Evolutionary conservation across 2,113 vertebrate genomes (phyloP).

Genomic region (Leucosticte australis): DNA sequence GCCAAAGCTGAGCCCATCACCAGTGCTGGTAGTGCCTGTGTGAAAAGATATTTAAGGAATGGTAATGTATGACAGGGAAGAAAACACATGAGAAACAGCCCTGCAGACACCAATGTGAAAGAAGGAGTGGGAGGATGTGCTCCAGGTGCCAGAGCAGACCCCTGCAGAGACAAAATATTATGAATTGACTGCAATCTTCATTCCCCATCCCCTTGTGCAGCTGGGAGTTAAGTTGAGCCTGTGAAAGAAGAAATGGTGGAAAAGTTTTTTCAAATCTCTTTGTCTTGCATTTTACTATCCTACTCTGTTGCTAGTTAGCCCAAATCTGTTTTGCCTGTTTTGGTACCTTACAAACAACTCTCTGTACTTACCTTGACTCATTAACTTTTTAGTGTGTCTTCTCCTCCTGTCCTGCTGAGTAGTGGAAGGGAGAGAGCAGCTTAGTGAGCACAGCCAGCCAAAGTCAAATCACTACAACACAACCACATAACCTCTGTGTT

Average conservation of each 20-base stretch:
- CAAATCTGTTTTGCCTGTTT: background rate
- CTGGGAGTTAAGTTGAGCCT: background rate
- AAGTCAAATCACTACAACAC: background rate
- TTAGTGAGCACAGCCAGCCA: background rate
- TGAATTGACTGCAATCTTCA: background rate
- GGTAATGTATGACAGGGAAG: background rate
- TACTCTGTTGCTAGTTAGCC: background rate
- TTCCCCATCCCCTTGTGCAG: rapidly evolving
- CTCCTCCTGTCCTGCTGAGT: background rate
- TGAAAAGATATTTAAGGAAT: background rate
- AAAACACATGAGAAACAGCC: background rate
- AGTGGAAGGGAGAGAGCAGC: background rate
- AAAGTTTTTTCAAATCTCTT: background rate
- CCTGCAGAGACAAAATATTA: background rate
- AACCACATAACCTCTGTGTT: background rate
- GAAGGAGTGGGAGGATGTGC: background rate
- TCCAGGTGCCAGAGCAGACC: background rate
- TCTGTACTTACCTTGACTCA: background rate
- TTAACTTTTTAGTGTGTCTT: background rate
- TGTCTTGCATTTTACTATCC: background rate
- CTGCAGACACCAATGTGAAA: background rate
- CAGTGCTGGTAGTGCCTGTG: rapidly evolving
- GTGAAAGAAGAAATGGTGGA: background rate
- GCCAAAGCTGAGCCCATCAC: background rate
- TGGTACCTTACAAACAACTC: background rate